Percentiles rank a stretch among this genome's conserved stretches.
Conservation (phyloP, 2,888 invertebrate species). For the Heteromurus nitidus region DNA sequence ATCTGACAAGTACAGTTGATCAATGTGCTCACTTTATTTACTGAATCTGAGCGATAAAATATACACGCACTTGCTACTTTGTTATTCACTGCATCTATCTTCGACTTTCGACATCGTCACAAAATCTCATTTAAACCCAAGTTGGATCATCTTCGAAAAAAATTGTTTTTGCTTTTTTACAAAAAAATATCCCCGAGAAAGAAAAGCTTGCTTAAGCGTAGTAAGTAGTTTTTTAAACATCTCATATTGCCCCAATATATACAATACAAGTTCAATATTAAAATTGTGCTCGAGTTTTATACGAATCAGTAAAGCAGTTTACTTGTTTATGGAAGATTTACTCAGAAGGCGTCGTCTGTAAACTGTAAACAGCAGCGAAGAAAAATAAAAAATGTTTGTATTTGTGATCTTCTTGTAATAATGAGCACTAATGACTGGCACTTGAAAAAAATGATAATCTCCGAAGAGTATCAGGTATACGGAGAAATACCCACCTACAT, state of each 20-base stretch:
- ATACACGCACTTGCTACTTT: too few species aligned
- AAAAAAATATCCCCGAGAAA: not conserved
- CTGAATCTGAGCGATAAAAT: too few species aligned
- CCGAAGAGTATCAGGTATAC: not conserved
- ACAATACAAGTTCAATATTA: too few species aligned
- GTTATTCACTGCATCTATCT: too few species aligned
- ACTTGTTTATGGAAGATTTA: too few species aligned
- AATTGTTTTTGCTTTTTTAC: not conserved
- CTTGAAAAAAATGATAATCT: not conserved
- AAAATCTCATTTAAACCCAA: too few species aligned
- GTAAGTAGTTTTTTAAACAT: not conserved
- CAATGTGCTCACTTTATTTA: slow-evolving; percentile 31
- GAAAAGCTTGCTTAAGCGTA: not conserved
- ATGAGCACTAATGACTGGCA: slow-evolving; percentile 62
- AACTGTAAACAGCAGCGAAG: too few species aligned
- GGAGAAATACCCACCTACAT: not conserved
- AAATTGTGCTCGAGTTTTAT: too few species aligned
- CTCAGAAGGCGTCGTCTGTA: too few species aligned
- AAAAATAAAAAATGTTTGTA: slow-evolving; percentile 35
- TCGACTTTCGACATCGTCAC: too few species aligned
- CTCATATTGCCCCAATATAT: not conserved
- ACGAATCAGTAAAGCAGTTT: too few species aligned
- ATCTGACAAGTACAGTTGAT: slow-evolving; percentile 54
- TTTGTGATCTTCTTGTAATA: slow-evolving; percentile 57
- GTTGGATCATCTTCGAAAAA: not conserved